phyloP scores from a whole-genome alignment of 2,113 vertebrate genomes.

The Muntiacus muntjak region DNA sequence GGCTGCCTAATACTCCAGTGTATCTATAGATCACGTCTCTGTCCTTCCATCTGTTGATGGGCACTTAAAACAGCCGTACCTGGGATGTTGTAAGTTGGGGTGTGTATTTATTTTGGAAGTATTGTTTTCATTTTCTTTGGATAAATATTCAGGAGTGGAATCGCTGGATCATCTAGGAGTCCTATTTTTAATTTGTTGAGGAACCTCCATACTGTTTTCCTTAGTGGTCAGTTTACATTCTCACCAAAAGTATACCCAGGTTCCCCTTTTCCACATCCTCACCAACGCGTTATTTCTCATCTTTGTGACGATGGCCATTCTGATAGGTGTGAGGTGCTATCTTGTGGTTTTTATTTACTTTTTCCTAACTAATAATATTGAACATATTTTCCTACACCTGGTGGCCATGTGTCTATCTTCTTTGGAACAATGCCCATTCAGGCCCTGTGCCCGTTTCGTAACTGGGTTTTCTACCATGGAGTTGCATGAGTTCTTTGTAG shows the following conservation, averaged over 20 bases:
- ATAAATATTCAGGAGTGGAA: background rate
- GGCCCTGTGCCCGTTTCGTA: background rate
- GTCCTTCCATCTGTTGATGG: background rate
- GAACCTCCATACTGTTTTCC: background rate
- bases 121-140: background rate
- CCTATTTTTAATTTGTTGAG: background rate
- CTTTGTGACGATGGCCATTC: background rate
- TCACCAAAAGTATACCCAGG: background rate
- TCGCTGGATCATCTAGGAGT: background rate
- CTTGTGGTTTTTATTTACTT: background rate
- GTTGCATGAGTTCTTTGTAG: background rate
- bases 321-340: background rate
- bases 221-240: background rate
- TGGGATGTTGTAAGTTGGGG: background rate
- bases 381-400: background rate
- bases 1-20: rapidly evolving
- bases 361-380: background rate
- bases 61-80: background rate
- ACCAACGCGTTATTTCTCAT: rapidly evolving
- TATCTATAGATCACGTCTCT: rapidly evolving
- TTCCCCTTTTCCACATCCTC: background rate
- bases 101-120: background rate
- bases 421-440: background rate
- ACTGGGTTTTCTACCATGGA: background rate
- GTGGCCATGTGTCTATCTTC: background rate